Conservation (phyloP, 23 tunicate genomes). For the Phallusia fumigata region DNA sequence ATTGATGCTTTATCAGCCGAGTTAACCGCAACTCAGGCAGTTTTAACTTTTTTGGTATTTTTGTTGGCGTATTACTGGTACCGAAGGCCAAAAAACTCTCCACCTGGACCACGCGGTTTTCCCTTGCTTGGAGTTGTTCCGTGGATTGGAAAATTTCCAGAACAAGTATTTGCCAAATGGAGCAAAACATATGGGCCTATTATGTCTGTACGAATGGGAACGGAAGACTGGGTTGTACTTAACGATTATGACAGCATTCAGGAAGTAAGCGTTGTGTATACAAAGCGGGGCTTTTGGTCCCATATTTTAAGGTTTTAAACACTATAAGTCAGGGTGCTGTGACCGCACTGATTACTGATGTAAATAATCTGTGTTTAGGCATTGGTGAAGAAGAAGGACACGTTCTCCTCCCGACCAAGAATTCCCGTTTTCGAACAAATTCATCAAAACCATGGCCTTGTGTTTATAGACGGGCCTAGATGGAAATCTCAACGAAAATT, state of each 20-base stretch:
- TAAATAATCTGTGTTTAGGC: background rate
- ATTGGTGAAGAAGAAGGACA: background rate
- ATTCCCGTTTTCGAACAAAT: background rate
- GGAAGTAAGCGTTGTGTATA: background rate
- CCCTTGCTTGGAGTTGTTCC: constrained; percentile 20
- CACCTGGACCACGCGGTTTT: constrained; percentile 34
- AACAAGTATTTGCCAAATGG: background rate
- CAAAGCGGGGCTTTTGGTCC: no score
- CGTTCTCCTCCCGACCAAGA: background rate
- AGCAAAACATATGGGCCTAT: constrained; percentile 22
- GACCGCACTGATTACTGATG: no score
- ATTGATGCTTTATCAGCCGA: background rate
- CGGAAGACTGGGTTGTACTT: constrained; percentile 26
- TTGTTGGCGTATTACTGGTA: background rate
- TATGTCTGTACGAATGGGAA: constrained; percentile 17
- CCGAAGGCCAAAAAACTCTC: constrained; percentile 15
- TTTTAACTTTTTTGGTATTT: background rate
- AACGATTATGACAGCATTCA: constrained; percentile 20
- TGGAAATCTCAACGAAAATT: constrained; percentile 19
- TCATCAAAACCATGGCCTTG: background rate
- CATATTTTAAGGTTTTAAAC: no score
- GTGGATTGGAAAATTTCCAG: constrained; percentile 11
- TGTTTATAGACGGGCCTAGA: background rate
- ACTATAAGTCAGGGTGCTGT: no score
- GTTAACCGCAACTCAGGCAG: background rate